These are phyloP conservation scores for Blomia tropicalis DNA, from an alignment of 2,888 invertebrate species.

Conservation along the genomic window DNA sequence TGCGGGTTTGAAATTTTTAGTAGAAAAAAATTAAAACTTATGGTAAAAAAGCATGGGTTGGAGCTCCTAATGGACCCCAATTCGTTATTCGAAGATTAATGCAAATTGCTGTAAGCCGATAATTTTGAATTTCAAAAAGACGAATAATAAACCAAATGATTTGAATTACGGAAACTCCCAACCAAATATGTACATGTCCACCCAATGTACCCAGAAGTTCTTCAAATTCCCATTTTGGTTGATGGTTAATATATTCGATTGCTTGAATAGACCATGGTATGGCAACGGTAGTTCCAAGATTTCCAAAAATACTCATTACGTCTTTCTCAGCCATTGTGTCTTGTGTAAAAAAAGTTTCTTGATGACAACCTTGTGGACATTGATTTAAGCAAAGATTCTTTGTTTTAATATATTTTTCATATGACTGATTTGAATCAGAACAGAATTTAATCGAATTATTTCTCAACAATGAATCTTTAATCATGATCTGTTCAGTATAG, in stretches of 20 bases:
- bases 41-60: no score
- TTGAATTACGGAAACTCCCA: background rate
- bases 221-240: background rate
- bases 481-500: background rate
- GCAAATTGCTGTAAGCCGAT: background rate
- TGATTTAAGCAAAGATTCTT: background rate
- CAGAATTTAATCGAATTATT: background rate
- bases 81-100: no score
- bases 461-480: background rate
- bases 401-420: background rate
- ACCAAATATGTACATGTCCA: constrained; percentile 12
- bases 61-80: no score
- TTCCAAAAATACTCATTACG: background rate
- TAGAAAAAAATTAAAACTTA: no score
- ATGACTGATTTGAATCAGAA: background rate
- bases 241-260: background rate
- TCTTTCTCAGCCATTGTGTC: background rate
- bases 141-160: background rate
- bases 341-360: background rate
- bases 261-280: background rate
- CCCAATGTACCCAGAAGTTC: background rate
- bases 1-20: no score
- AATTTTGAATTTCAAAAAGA: background rate
- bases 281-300: background rate
- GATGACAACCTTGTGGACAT: background rate